phyloP scores from a whole-genome alignment of 2,888 invertebrate genomes.

The Eretmocerus hayati region DNA sequence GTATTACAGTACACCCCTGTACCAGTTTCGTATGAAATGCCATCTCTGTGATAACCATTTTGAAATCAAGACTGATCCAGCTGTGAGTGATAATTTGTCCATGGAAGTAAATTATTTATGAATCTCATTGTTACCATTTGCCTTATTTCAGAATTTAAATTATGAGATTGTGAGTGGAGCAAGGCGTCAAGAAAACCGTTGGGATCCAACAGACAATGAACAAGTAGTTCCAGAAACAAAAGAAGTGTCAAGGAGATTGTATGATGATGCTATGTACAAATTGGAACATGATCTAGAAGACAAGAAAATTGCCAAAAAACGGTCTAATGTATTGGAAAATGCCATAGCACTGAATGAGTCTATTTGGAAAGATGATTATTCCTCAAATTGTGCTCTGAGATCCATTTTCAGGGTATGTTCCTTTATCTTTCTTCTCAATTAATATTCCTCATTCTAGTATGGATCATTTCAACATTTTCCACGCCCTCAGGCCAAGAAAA shows the following conservation, averaged over 20 bases:
- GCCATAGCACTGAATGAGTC: constrained; percentile 73
- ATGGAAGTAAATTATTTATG: background rate
- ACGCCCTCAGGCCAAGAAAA: constrained; percentile 59
- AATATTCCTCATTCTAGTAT: constrained; percentile 26
- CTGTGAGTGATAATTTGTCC: constrained; percentile 53
- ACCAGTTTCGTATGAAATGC: constrained; percentile 98
- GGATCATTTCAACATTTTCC: background rate
- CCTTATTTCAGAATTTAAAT: constrained; percentile 75
- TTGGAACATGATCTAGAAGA: constrained; percentile 88
- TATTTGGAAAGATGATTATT: constrained; percentile 88
- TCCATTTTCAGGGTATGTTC: constrained; percentile 74
- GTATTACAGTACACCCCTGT: constrained; percentile 97
- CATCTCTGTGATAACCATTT: constrained; percentile 96
- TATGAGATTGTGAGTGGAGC: constrained; percentile 94
- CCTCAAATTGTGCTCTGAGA: constrained; percentile 78
- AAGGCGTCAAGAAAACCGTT: constrained; percentile 91
- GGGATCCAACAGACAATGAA: constrained; percentile 95
- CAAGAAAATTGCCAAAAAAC: constrained; percentile 59
- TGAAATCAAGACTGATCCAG: constrained; percentile 97
- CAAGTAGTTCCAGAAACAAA: constrained; percentile 90
- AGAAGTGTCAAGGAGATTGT: constrained; percentile 78
- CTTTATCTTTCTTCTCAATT: constrained; percentile 2
- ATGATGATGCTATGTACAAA: constrained; percentile 97
- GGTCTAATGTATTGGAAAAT: constrained; percentile 66
- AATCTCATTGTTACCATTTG: too few relatives aligned